Evolutionary conservation across 2,888 invertebrate species (phyloP).

Genomic region (Eucera pruinosa): DNA sequence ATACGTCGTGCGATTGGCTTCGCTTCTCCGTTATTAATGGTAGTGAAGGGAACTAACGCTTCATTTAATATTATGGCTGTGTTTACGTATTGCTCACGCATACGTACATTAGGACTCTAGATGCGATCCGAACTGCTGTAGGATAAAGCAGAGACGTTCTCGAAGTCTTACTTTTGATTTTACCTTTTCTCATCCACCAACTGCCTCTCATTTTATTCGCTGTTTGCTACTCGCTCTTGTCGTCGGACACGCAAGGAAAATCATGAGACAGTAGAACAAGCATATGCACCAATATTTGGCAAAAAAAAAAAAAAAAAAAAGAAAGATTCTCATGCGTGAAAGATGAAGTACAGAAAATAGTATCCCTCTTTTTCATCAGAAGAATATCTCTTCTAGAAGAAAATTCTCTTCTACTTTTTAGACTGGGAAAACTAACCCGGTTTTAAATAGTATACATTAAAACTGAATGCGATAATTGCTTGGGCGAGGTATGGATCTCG

Average conservation of each 20-base stretch:
- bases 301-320: background rate
- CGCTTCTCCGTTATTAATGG: slow-evolving; percentile 29
- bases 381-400: background rate
- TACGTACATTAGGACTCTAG: slow-evolving; percentile 35
- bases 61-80: slow-evolving; percentile 63
- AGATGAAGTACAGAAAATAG: slow-evolving; percentile 16
- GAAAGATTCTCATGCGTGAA: background rate
- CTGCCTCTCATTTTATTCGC: background rate
- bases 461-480: slow-evolving; percentile 92
- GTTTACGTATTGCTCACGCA: slow-evolving; percentile 33
- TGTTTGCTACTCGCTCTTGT: slow-evolving; percentile 5
- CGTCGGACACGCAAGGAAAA: background rate
- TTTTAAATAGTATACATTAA: slow-evolving; percentile 76
- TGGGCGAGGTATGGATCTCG: slow-evolving; percentile 87
- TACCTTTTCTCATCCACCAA: background rate
- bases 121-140: slow-evolving; percentile 30
- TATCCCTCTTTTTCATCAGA: background rate
- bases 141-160: slow-evolving; percentile 32
- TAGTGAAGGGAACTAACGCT: slow-evolving; percentile 50
- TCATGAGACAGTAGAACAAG: background rate
- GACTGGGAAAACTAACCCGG: slow-evolving; percentile 13
- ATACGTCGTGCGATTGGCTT: slow-evolving; percentile 48
- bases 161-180: slow-evolving; percentile 34
- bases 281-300: slow-evolving; percentile 3
- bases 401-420: background rate